Evolutionary conservation across 2,113 vertebrate species (phyloP).

Genomic region (Indri indri): DNA sequence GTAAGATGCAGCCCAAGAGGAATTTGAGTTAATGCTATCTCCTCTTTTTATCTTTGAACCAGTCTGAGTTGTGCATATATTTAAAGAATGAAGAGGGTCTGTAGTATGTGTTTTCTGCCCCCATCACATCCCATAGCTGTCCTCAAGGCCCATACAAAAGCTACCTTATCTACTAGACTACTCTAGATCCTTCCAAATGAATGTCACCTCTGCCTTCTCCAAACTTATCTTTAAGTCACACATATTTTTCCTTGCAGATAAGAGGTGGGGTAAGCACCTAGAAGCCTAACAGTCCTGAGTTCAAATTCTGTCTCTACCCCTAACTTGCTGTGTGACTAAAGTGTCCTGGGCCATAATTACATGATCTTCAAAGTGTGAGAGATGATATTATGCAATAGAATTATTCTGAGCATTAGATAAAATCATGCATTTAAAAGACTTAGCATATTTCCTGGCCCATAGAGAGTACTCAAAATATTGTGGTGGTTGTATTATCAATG

Average conservation of each 20-base stretch:
- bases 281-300: not conserved
- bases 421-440: not conserved
- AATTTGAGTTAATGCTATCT: not conserved
- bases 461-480: not conserved
- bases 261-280: not conserved
- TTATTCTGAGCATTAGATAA: not conserved
- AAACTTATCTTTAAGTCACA: not conserved
- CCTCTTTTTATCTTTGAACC: not conserved
- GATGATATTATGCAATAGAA: not conserved
- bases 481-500: not conserved
- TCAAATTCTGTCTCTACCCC: not conserved
- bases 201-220: not conserved
- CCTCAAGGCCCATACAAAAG: not conserved
- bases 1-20: not conserved
- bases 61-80: not conserved
- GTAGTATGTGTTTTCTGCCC: not conserved
- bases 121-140: not conserved
- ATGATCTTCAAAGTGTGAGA: not conserved
- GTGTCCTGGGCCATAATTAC: not conserved
- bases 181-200: not conserved
- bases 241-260: not conserved
- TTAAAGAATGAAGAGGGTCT: not conserved
- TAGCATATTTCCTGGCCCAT: not conserved
- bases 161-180: not conserved
- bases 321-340: not conserved